These are phyloP conservation scores for Leptodirus hochenwartii DNA, from an alignment of 2,888 invertebrate species.

Conservation along the genomic window DNA sequence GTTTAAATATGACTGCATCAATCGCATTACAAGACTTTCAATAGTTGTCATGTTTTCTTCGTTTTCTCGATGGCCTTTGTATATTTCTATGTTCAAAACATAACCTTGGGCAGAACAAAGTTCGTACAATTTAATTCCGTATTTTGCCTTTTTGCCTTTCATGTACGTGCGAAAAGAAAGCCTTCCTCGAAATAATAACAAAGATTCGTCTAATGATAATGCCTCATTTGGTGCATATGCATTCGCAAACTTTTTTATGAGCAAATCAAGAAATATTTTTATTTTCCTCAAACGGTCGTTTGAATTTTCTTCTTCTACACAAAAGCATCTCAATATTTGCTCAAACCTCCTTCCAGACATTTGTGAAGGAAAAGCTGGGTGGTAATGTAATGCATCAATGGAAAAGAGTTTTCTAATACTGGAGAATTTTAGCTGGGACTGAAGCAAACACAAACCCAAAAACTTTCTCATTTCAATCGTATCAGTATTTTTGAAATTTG, in stretches of 20 bases:
- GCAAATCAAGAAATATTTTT: conserved; percentile 11
- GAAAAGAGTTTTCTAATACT: conserved; percentile 11
- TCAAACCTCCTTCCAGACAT: conserved; percentile 9
- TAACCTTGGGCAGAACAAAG: conserved; percentile 11
- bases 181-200: conserved; percentile 12
- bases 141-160: conserved; percentile 13
- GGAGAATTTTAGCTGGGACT: conserved; percentile 10
- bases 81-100: conserved; percentile 10
- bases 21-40: conserved; percentile 14
- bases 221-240: conserved; percentile 10
- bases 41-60: conserved; percentile 13
- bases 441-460: conserved; percentile 10
- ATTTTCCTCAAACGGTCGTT: conserved; percentile 11
- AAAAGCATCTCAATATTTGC: conserved; percentile 10
- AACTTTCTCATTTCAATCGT: conserved; percentile 9
- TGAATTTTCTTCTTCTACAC: conserved; percentile 9
- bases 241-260: conserved; percentile 11
- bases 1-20: conserved; percentile 15
- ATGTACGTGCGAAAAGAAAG: too few species aligned
- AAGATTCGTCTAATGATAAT: conserved; percentile 12
- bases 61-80: conserved; percentile 13
- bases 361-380: conserved; percentile 10
- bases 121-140: conserved; percentile 13
- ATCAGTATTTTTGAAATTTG: conserved; percentile 11
- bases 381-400: conserved; percentile 11